Percentiles rank a stretch among this genome's conserved stretches.
Conservation (phyloP, 2,888 invertebrate genomes). For the Microctonus hyperodae region DNA sequence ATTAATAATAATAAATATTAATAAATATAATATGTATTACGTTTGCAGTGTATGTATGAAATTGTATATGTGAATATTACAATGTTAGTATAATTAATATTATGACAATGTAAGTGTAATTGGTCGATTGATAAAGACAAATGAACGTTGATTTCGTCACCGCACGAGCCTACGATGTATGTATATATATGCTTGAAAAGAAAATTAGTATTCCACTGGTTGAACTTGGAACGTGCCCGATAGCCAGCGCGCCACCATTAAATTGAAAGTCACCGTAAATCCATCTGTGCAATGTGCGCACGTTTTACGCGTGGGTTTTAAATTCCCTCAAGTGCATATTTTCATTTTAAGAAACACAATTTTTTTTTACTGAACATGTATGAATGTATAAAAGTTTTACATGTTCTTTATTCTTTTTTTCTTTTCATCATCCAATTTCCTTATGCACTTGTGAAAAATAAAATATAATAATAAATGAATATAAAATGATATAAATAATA, state of each 20-base stretch:
- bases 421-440: too few relatives aligned
- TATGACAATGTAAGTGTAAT: too few relatives aligned
- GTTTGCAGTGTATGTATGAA: too few relatives aligned
- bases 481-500: too few relatives aligned
- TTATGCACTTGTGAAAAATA: too few relatives aligned
- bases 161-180: too few relatives aligned
- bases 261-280: constrained; percentile 42
- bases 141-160: not conserved
- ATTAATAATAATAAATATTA: too few relatives aligned
- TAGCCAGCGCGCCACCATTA: constrained; percentile 28
- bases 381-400: not conserved
- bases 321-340: constrained; percentile 18
- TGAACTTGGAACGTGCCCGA: constrained; percentile 32
- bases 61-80: not conserved
- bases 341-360: too few relatives aligned
- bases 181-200: constrained; percentile 12
- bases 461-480: too few relatives aligned
- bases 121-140: not conserved
- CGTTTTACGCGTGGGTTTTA: constrained; percentile 27
- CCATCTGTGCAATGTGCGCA: constrained; percentile 31
- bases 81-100: not conserved
- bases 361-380: too few relatives aligned
- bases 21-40: too few relatives aligned
- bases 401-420: constrained; percentile 23
- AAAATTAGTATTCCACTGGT: constrained; percentile 35